Evolutionary conservation across 2,888 invertebrate species (phyloP), one percentile per base, ranked within the genome.

Genomic region (Cosmorhoe ocellata): DNA sequence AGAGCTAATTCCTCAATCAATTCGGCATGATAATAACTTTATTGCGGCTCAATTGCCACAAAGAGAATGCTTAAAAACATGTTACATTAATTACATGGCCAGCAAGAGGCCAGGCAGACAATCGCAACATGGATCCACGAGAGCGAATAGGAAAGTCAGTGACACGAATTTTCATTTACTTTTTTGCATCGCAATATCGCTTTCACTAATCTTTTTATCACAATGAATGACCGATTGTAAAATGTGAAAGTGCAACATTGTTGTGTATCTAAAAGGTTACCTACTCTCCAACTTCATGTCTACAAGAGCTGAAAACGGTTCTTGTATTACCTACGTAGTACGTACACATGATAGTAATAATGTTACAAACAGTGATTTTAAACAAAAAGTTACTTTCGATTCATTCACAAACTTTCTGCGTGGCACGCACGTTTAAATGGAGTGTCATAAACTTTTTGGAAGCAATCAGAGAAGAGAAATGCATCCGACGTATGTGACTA

Each of bases 131-230:
- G 67, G 67, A 67, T 69, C 68, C 71, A 74, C 66, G 72, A 79
- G 74, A 77, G 74, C 74, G 69, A 76, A 73, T 75, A 82, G 85
- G 84, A 85, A 85, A 86, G 84, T 77, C 77, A 79, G 80, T 80
- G 86, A 87, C 86, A 86, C 87, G 75, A 84, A 84, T 87, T 87
- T 89, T 86, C 84, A 82, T 85, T 84, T 76, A 72, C 69, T 78
- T 88, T 85, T 89, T 88, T 85, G 77, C 84, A 84, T 76, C 69
- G 69, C 79, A 73, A 80, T 88, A 87, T 83, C 84, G 76, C 89
- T 90, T 90, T 90, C 89, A 88, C 89, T 87, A 61, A 60, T 75
- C 76, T 83, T 85, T 83, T 88, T 80, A 82, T 81, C 67, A 66
- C 74, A 82, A 84, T 81, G 80, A 87, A 83, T 79, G 79, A 77